Percentiles rank a stretch among this genome's conserved stretches.
These are phyloP conservation scores for Hippocampus abdominalis DNA, from an alignment of 2,113 vertebrate species.

Conservation along the genomic window DNA sequence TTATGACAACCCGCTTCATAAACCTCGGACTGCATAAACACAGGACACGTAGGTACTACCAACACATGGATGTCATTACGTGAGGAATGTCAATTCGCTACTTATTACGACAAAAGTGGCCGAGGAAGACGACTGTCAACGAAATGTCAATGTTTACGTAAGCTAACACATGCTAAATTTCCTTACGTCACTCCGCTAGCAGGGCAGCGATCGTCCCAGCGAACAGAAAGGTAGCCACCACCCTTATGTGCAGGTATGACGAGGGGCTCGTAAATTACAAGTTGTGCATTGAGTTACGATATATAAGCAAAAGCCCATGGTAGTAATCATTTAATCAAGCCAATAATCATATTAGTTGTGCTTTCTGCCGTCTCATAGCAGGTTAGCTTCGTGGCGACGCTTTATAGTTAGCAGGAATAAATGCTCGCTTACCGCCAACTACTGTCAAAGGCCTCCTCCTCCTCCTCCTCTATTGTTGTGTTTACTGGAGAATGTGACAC, in stretches of 20 bases:
- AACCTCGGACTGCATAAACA: constrained; percentile 18
- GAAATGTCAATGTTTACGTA: constrained; percentile 37
- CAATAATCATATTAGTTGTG: not conserved
- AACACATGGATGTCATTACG: not conserved
- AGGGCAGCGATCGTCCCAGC: not conserved
- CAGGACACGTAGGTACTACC: not conserved
- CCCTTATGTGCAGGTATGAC: constrained; percentile 1
- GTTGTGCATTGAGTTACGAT: not conserved
- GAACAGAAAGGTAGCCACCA: constrained; percentile 12
- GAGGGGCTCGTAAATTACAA: not conserved
- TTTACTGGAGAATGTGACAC: constrained; percentile 3
- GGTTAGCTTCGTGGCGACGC: constrained; percentile 42
- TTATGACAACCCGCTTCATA: constrained; percentile 2
- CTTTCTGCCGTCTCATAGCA: constrained; percentile 40
- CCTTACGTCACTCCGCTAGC: constrained; percentile 31
- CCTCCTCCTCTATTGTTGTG: constrained; percentile 1
- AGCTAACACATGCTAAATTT: constrained; percentile 36
- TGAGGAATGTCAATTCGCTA: not conserved
- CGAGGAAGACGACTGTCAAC: not conserved
- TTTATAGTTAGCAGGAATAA: constrained; percentile 23
- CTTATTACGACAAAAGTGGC: not conserved
- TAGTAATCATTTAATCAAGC: not conserved
- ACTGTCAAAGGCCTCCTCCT: constrained; percentile 53
- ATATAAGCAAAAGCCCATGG: not conserved
- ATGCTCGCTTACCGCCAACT: constrained; percentile 43